Evolutionary conservation across 2,888 invertebrate species (phyloP).

Genomic region (Drosophila merina): DNA sequence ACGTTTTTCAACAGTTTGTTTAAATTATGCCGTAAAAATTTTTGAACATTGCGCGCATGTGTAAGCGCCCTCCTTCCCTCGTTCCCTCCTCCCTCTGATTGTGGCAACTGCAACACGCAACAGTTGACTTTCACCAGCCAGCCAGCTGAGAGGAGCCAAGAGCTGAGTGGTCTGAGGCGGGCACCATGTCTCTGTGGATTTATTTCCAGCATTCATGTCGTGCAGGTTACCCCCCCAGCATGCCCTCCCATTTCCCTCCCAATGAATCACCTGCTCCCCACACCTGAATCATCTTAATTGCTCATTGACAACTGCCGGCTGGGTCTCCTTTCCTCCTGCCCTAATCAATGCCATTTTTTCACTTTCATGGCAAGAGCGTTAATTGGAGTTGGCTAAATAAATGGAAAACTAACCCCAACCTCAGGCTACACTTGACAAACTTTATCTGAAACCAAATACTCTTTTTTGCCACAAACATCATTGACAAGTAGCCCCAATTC

Average conservation of each 20-base stretch:
- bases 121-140: conserved; percentile 71
- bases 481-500: neutral
- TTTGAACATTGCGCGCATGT: conserved; percentile 63
- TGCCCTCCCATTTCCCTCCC: neutral
- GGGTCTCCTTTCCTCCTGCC: conserved; percentile 12
- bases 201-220: conserved; percentile 54
- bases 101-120: conserved; percentile 66
- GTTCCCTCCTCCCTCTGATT: neutral
- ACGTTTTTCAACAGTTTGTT: conserved; percentile 55
- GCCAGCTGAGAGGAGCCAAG: conserved; percentile 27
- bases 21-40: conserved; percentile 65
- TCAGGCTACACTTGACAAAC: conserved; percentile 12
- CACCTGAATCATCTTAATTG: conserved; percentile 58
- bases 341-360: conserved; percentile 65
- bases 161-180: conserved; percentile 4
- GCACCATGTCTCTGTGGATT: conserved; percentile 39
- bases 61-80: conserved; percentile 24
- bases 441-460: conserved; percentile 22
- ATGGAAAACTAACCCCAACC: conserved; percentile 35
- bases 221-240: conserved; percentile 18
- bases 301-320: conserved; percentile 49
- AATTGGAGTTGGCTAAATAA: conserved; percentile 49
- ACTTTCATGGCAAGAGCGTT: conserved; percentile 58
- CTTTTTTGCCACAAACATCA: neutral
- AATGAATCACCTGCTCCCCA: conserved; percentile 2